These are phyloP conservation scores for Fulmarus glacialis DNA, from an alignment of 2,113 vertebrate species.

Conservation along the genomic window DNA sequence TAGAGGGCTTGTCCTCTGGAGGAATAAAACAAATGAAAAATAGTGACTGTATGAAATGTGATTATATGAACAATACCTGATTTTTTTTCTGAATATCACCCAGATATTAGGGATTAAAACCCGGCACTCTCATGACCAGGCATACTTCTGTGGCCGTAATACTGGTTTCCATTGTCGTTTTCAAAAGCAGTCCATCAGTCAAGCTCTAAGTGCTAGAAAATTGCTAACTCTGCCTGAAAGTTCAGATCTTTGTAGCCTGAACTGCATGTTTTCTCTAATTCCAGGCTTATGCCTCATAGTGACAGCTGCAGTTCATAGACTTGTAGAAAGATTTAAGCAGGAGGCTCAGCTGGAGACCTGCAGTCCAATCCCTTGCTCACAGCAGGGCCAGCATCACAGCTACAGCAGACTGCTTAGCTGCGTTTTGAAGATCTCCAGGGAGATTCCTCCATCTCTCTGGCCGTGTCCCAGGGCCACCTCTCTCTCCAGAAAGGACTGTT, in stretches of 20 bases:
- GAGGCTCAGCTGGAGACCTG: background rate
- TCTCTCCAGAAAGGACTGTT: background rate
- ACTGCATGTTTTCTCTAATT: background rate
- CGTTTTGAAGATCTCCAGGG: background rate
- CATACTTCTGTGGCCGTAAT: background rate
- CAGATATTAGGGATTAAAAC: background rate
- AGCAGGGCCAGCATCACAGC: background rate
- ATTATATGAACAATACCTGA: background rate
- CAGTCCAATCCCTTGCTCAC: fast-evolving
- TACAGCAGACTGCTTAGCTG: background rate
- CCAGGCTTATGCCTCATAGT: fast-evolving
- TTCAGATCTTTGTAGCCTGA: background rate
- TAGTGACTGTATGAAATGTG: background rate
- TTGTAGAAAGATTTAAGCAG: background rate
- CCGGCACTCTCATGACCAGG: background rate
- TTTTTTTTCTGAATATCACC: background rate
- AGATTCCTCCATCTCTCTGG: background rate
- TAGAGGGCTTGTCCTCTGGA: background rate
- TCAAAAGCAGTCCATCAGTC: background rate
- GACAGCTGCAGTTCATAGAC: background rate
- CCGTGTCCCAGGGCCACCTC: too few species aligned
- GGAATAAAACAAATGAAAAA: background rate
- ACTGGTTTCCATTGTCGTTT: background rate
- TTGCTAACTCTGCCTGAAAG: background rate
- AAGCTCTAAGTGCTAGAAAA: background rate